Conservation (phyloP, 2,113 vertebrate genomes). For the Sialia sialis region DNA sequence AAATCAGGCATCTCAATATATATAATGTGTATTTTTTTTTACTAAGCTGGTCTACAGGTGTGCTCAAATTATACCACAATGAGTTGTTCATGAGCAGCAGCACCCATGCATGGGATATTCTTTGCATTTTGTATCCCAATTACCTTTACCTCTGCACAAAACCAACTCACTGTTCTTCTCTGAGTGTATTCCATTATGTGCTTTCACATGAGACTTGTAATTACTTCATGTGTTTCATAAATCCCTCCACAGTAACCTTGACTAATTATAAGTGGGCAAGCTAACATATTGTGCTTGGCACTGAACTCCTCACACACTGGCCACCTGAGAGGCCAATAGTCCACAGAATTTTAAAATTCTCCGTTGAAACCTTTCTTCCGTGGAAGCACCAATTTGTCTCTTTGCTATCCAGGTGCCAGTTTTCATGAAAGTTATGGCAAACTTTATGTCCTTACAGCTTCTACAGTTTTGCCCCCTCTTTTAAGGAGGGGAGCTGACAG, state of each 20-base stretch:
- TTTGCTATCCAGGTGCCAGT: not conserved
- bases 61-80: not conserved
- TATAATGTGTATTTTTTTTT: not conserved
- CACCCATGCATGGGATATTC: not conserved
- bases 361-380: not conserved
- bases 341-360: not conserved
- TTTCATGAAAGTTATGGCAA: not conserved
- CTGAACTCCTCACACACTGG: not conserved
- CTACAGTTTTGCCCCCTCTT: not conserved
- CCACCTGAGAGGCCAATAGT: not conserved
- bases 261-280: constrained; percentile 15
- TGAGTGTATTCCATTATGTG: not conserved
- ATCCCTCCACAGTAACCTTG: constrained; percentile 19
- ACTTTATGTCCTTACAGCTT: not conserved
- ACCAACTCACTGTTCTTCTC: not conserved
- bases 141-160: not conserved
- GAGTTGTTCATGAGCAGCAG: not conserved
- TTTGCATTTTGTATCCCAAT: not conserved
- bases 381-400: not conserved
- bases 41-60: not conserved
- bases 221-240: constrained; percentile 32
- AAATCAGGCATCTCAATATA: not conserved
- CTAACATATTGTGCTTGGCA: not conserved
- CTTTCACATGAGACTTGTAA: not conserved
- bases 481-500: not conserved